Conservation (phyloP, 2,888 invertebrate species). For the Lithophane semibrunnea region DNA sequence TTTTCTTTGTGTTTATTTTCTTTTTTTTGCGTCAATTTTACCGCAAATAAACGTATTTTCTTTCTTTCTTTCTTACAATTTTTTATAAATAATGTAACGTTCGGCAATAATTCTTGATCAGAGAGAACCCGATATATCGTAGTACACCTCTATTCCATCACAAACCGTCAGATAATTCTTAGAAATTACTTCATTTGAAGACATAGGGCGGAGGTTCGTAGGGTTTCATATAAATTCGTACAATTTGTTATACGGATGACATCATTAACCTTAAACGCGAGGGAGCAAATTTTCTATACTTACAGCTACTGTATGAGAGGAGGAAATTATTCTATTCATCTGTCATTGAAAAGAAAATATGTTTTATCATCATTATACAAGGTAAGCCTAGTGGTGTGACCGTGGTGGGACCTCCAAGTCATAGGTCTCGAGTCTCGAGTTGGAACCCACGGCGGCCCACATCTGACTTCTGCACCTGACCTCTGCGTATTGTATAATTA, state of each 20-base stretch:
- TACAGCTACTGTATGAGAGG: constrained; percentile 19
- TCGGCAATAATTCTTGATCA: neutral
- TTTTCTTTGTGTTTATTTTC: no score
- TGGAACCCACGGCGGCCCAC: no score
- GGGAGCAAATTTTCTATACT: constrained; percentile 70
- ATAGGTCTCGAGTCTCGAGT: no score
- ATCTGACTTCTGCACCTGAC: no score
- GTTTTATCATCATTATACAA: no score
- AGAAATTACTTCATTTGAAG: constrained; percentile 84
- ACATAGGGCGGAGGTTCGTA: constrained; percentile 80
- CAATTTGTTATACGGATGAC: constrained; percentile 83
- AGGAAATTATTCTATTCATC: constrained; percentile 29
- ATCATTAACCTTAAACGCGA: constrained; percentile 79
- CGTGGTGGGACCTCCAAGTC: no score
- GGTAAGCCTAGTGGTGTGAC: no score
- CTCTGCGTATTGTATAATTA: no score
- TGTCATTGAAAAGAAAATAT: neutral
- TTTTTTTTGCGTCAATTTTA: no score
- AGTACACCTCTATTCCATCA: constrained; percentile 54
- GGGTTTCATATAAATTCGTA: constrained; percentile 81
- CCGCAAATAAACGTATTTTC: no score
- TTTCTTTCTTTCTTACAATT: no score
- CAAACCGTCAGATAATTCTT: constrained; percentile 76
- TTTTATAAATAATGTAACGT: no score
- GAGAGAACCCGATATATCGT: neutral